Evolutionary conservation across 1,140 invertebrate genomes (phyloP).

Genomic region (Ladona fulva): DNA sequence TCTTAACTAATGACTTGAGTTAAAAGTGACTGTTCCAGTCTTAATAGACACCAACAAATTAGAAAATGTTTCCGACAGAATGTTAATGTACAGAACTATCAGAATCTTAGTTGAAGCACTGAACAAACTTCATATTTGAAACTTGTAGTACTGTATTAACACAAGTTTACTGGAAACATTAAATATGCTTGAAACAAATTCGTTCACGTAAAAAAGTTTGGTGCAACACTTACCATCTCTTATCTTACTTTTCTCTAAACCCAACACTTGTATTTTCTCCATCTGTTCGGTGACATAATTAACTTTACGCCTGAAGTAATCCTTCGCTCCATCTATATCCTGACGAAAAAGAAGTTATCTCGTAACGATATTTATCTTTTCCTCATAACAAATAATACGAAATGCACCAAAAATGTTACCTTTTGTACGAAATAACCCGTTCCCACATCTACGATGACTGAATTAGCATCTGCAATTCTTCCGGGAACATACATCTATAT

Average conservation of each 20-base stretch:
- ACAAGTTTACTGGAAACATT: not conserved
- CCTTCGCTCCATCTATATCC: slow-evolving; percentile 68
- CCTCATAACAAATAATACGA: not conserved
- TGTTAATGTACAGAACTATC: no score
- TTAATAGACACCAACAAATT: no score
- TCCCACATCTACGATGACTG: slow-evolving; percentile 86
- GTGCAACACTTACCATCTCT: slow-evolving; percentile 52
- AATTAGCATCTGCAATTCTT: slow-evolving; percentile 65
- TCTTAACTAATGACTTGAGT: no score
- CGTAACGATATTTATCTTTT: not conserved
- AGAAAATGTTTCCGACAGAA: no score
- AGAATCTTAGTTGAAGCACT: no score
- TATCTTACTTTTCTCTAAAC: slow-evolving; percentile 76
- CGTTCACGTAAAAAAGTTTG: not conserved
- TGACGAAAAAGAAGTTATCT: slow-evolving; percentile 29
- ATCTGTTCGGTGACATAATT: slow-evolving; percentile 88
- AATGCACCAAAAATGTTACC: slow-evolving; percentile 35
- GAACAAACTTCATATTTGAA: no score
- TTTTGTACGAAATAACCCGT: slow-evolving; percentile 93
- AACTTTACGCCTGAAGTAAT: slow-evolving; percentile 87
- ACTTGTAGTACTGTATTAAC: no score
- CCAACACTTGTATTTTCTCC: slow-evolving; percentile 80
- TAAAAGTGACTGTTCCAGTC: no score
- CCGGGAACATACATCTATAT: slow-evolving; percentile 85
- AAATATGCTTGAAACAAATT: not conserved